Evolutionary conservation across 2,888 invertebrate genomes (phyloP), one percentile per base, ranked within the genome.

Genomic region (Venustoraphidia nigricollis): DNA sequence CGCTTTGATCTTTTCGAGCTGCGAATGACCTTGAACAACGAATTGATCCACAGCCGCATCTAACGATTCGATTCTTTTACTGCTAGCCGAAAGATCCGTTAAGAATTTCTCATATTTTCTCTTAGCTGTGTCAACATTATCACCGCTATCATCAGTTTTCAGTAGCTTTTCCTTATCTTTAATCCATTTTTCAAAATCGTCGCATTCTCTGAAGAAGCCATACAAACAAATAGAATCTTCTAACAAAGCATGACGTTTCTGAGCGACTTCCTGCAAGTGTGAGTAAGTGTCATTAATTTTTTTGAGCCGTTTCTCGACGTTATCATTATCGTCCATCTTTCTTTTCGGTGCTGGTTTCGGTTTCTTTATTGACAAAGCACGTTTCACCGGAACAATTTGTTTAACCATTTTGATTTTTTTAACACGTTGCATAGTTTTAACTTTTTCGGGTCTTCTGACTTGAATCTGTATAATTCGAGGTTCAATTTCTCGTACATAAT

Each of bases 141-240:
- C 93, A 10, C 80, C 78, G 1, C 82, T 78, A 52, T 94, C 93
- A 45, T 90, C 87, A 4, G 83, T 75, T 41, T 84, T 71, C 47
- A 94, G 71, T 71, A 94, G 76, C 60, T 84, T 82, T 63, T 95
- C 94, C 66, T 94, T 94, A 54, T 96, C 96, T 58, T 83, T 86
- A 67, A 96, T 93, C 96, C 97, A 98, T 57, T 83, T 83, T 66
- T 96, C 95, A 63, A 98, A 95, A 67, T 94, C 94, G 59, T 96
- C 95, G 66, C 97, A 97, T 62, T 97, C 96, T 9, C 89, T 80
- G 68, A 91, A 94, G 72, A 97, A 95, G 47, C 85, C 85, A 68
- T 88, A 95, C 49, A 96, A 70, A 56, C 89, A 79, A 57, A 94
- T 91, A 0, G 95, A 88, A 62, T 96, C 96, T 56, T 92, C 91